phyloP scores from a whole-genome alignment of 1,140 invertebrate genomes.

The Neodiprion pinetum region DNA sequence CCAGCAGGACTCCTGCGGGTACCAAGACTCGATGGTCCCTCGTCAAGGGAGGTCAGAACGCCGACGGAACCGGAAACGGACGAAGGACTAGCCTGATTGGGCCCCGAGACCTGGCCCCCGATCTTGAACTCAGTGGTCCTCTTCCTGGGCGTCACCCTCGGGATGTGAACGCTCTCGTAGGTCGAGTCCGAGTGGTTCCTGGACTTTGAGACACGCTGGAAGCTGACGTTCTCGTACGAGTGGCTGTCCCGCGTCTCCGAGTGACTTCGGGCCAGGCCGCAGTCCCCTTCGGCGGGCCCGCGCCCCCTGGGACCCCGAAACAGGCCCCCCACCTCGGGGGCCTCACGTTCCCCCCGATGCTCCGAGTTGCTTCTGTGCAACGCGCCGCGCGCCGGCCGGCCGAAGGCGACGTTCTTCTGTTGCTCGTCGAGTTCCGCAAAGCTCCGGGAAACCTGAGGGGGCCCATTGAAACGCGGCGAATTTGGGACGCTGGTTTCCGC shows the following conservation, averaged over 20 bases:
- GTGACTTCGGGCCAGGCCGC: constrained; percentile 17
- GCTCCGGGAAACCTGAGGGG: constrained; percentile 9
- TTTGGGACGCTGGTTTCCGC: constrained; percentile 47
- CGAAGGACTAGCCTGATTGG: constrained; percentile 29
- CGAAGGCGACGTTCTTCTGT: constrained; percentile 32
- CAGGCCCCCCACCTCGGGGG: constrained; percentile 40
- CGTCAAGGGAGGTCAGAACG: constrained; percentile 29
- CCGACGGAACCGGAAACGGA: constrained; percentile 25
- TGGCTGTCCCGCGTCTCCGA: background rate
- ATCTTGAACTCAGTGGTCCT: constrained; percentile 49
- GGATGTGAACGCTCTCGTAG: constrained; percentile 52
- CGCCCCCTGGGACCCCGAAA: constrained; percentile 33
- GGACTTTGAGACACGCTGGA: constrained; percentile 34
- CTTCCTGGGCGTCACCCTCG: constrained; percentile 44
- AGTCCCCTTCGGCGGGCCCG: constrained; percentile 34
- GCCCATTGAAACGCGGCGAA: constrained; percentile 37
- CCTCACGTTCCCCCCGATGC: constrained; percentile 32
- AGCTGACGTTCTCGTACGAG: background rate
- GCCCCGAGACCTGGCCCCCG: constrained; percentile 44
- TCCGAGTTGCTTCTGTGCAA: constrained; percentile 42
- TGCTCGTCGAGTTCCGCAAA: constrained; percentile 13
- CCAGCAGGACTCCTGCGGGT: constrained; percentile 36
- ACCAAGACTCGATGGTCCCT: constrained; percentile 45
- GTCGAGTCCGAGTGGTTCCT: constrained; percentile 33
- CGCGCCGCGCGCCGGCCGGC: constrained; percentile 24